Percentiles rank a stretch among this genome's conserved stretches.
Conservation (phyloP, 2,797 vertebrate species). For the Pogonophryne albipinna region DNA sequence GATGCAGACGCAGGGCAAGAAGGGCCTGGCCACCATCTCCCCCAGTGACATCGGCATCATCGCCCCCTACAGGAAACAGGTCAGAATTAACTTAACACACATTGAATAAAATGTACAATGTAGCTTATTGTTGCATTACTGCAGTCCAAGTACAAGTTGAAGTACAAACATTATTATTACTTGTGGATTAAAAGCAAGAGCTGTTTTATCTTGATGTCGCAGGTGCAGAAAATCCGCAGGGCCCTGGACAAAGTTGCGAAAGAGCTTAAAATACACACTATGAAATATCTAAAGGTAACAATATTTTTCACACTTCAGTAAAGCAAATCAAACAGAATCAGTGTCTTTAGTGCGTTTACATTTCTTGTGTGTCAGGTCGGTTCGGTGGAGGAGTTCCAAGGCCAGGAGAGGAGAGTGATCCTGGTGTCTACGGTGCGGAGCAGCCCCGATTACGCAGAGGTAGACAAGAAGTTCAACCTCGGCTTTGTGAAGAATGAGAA, state of each 20-base stretch:
- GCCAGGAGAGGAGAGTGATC: slow-evolving; percentile 92
- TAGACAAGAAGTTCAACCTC: slow-evolving; percentile 88
- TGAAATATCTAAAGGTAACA: slow-evolving; percentile 87
- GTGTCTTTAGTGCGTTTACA: background rate
- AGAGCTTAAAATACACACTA: slow-evolving; percentile 63
- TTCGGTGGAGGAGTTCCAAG: slow-evolving; percentile 97
- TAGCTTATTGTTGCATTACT: background rate
- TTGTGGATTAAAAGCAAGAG: background rate
- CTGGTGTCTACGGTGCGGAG: slow-evolving; percentile 95
- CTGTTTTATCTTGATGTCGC: background rate
- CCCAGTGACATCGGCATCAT: slow-evolving; percentile 92
- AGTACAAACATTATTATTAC: background rate
- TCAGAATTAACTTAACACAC: slow-evolving; percentile 46
- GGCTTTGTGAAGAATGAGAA: slow-evolving; percentile 95
- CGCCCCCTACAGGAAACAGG: slow-evolving; percentile 97
- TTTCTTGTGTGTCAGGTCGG: slow-evolving; percentile 86
- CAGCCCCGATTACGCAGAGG: slow-evolving; percentile 74
- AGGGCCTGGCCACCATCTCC: slow-evolving; percentile 72
- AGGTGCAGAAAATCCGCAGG: slow-evolving; percentile 93
- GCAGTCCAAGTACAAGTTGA: fast-evolving
- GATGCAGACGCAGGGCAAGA: slow-evolving; percentile 84
- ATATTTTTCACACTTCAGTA: background rate
- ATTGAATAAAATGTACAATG: background rate
- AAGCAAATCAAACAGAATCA: background rate
- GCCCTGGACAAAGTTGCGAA: slow-evolving; percentile 82